Evolutionary conservation across 2,888 invertebrate genomes (phyloP).

Genomic region (Oscheius sp.): DNA sequence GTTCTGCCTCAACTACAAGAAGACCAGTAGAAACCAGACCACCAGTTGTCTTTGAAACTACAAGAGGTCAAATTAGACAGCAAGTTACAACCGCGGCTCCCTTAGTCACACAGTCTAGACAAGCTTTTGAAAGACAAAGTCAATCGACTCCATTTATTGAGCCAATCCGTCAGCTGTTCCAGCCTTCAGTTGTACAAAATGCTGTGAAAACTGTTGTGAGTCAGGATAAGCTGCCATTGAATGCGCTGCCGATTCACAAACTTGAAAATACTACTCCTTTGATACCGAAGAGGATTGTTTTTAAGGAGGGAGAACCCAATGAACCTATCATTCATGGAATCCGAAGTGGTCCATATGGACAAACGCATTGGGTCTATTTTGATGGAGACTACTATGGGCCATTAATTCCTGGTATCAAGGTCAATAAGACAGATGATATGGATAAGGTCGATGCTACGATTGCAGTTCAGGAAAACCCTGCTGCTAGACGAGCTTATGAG

Average conservation of each 20-base stretch:
- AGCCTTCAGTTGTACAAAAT: slow-evolving; percentile 14
- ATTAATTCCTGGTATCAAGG: slow-evolving; percentile 45
- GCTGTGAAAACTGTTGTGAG: slow-evolving; percentile 6
- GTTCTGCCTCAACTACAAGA: neutral
- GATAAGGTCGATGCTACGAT: slow-evolving; percentile 10
- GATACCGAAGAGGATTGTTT: slow-evolving; percentile 11
- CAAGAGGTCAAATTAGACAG: neutral
- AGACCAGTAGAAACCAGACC: neutral
- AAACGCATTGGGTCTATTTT: slow-evolving; percentile 42
- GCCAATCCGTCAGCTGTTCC: slow-evolving; percentile 16
- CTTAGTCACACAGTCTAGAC: neutral
- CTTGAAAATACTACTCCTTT: neutral
- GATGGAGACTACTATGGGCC: slow-evolving; percentile 52
- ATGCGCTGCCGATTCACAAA: slow-evolving; percentile 1
- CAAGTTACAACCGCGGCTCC: neutral
- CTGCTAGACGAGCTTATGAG: slow-evolving; percentile 4
- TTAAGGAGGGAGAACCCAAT: neutral
- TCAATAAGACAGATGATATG: slow-evolving; percentile 35
- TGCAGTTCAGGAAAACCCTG: neutral
- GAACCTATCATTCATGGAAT: slow-evolving; percentile 9
- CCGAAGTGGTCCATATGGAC: slow-evolving; percentile 21
- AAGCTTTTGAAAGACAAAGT: neutral
- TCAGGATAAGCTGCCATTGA: slow-evolving; percentile 12
- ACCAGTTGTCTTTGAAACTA: neutral
- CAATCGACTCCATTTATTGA: neutral